Evolutionary conservation across 1,140 invertebrate genomes (phyloP).

Genomic region (Apolygus lucorum): DNA sequence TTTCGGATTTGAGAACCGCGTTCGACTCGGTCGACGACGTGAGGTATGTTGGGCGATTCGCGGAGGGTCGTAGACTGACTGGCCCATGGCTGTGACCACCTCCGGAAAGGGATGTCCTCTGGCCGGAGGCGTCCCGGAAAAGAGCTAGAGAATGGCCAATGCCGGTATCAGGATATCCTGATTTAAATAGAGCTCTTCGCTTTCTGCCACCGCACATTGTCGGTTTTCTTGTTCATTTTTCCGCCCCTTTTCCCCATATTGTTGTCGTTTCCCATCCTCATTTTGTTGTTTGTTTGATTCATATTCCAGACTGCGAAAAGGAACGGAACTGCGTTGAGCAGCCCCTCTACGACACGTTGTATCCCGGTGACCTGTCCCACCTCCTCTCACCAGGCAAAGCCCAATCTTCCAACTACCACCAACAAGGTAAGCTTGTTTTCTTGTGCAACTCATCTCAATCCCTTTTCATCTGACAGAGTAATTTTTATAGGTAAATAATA

Average conservation of each 20-base stretch:
- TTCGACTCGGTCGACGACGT: too few relatives aligned
- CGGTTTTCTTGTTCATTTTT: too few relatives aligned
- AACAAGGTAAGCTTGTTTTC: constrained; percentile 4
- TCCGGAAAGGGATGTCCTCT: constrained; percentile 15
- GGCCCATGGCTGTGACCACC: neutral
- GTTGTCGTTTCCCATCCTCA: too few relatives aligned
- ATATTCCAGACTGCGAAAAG: constrained; percentile 59
- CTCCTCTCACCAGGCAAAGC: constrained; percentile 43
- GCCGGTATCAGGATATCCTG: constrained; percentile 9
- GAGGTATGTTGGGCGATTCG: too few relatives aligned
- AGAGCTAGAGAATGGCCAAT: neutral
- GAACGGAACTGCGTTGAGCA: constrained; percentile 53
- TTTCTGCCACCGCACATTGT: too few relatives aligned
- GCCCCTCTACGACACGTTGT: constrained; percentile 66
- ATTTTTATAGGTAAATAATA: too few relatives aligned
- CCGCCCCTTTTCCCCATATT: too few relatives aligned
- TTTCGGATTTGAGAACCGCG: too few relatives aligned
- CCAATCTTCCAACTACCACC: constrained; percentile 18
- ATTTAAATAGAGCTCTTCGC: constrained; percentile 8
- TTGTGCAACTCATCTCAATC: too few relatives aligned
- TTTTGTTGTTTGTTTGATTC: constrained; percentile 38
- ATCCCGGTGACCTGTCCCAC: constrained; percentile 65
- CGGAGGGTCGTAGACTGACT: neutral
- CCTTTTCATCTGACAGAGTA: too few relatives aligned
- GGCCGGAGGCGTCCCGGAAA: constrained; percentile 8